These are phyloP conservation scores for Oxycera nigricornis DNA, from an alignment of 2,888 invertebrate species.

Conservation along the genomic window DNA sequence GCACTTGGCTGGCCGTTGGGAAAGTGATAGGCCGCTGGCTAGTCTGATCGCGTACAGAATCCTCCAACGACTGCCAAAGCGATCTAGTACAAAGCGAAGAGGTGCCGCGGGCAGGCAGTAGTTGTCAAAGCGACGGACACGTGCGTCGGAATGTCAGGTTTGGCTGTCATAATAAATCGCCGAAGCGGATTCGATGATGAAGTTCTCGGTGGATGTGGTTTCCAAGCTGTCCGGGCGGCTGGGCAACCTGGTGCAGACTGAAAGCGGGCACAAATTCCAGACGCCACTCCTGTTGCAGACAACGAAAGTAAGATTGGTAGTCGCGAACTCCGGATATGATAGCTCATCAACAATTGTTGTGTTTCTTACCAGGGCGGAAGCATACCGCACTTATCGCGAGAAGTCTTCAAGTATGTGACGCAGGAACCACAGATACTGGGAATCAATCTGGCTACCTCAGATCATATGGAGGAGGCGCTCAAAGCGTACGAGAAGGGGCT, in stretches of 20 bases:
- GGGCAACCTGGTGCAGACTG: slow-evolving; percentile 68
- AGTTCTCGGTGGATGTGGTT: slow-evolving; percentile 71
- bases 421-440: slow-evolving; percentile 67
- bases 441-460: slow-evolving; percentile 74
- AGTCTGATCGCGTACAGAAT: background rate
- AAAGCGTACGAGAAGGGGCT: slow-evolving; percentile 70
- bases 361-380: slow-evolving; percentile 75
- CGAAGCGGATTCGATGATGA: slow-evolving; percentile 66
- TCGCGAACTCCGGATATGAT: no score
- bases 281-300: slow-evolving; percentile 80
- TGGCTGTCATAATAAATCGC: background rate
- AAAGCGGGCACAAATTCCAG: slow-evolving; percentile 66
- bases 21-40: slow-evolving; percentile 21
- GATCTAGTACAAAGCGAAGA: slow-evolving; percentile 13
- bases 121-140: background rate
- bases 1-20: slow-evolving; percentile 28
- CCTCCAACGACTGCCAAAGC: background rate
- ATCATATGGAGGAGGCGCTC: slow-evolving; percentile 71
- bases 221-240: slow-evolving; percentile 70
- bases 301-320: slow-evolving; percentile 69
- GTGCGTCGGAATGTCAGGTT: background rate
- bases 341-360: no score
- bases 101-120: background rate
- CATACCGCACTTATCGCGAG: slow-evolving; percentile 81
- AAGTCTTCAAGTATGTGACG: slow-evolving; percentile 73